Evolutionary conservation across 2,888 invertebrate genomes (phyloP), one percentile per base, ranked within the genome.

Genomic region (Drosophila quinaria): DNA sequence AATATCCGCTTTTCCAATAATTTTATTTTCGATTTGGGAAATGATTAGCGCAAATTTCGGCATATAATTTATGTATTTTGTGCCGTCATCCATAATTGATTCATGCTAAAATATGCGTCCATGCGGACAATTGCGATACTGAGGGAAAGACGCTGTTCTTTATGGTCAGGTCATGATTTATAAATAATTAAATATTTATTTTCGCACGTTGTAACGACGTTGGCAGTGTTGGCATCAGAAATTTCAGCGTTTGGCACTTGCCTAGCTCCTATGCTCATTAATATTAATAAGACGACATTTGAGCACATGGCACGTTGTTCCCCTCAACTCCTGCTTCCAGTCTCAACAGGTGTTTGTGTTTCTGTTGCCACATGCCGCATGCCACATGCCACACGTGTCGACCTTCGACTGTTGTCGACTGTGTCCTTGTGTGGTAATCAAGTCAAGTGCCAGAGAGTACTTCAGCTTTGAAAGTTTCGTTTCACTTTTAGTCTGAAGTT

Each of bases 131-230:
- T 42, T 39, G 59, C 33, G 58, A 56, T 41, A 49, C 46, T 22
- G 55, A 2, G 13, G 39, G 22, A 17, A 31, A 13, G 19, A 41
- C 31, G 41, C 11, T 22, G 22, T 10, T 33, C 35, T 56, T 37
- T 56, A 29, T 70, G 79, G 73, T 59, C 88, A 65, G 77, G 72
- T 74, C 83, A 86, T 84, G 89, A 84, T 86, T 84, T 89, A 89
- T 83, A 89, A 84, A 84, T 83, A 89, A 87, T 84, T 83, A 89
- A 88, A 87, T 84, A 89, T 87, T 89, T 89, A 83, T 84, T 84
- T 83, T 84, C 70, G 89, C 89, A 83, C 89, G 67, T 84, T 66
- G 78, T 86, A 89, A 71, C 83, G 83, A 82, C 77, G 74, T 71
- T 65, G 69, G 52, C 71, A 80, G 54, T 60, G 47, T 56, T 74